Percentiles rank a stretch among this genome's conserved stretches.
These are phyloP conservation scores for Accipiter virgatus DNA, from an alignment of 2,113 vertebrate genomes.

Conservation along the genomic window DNA sequence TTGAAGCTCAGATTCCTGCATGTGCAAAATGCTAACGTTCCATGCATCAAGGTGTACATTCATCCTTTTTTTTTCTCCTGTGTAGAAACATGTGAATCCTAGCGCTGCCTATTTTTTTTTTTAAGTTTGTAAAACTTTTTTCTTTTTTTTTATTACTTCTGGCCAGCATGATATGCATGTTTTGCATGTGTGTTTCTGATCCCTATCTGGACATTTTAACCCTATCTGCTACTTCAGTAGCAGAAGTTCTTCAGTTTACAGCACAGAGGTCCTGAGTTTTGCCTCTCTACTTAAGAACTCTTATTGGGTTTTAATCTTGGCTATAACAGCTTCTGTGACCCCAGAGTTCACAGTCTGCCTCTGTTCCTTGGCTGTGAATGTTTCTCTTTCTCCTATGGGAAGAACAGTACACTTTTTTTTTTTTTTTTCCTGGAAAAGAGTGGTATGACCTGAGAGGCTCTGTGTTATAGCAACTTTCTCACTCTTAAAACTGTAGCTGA, in stretches of 20 bases:
- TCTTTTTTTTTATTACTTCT: neutral
- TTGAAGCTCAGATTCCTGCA: conserved; percentile 1
- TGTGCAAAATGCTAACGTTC: conserved; percentile 12
- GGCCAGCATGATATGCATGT: too few relatives aligned
- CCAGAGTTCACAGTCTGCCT: neutral
- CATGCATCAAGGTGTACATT: neutral
- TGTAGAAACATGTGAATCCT: neutral
- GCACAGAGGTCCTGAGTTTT: neutral
- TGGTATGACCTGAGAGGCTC: neutral
- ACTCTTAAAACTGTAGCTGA: neutral
- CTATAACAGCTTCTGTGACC: neutral
- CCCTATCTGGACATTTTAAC: neutral
- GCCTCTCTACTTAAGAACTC: neutral
- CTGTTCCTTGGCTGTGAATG: neutral
- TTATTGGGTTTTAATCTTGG: neutral
- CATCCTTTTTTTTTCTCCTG: neutral
- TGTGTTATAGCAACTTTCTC: neutral
- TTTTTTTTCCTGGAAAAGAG: neutral
- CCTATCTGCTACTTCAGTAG: neutral
- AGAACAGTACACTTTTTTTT: neutral
- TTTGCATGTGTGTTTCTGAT: neutral
- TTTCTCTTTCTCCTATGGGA: neutral
- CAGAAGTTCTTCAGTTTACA: neutral
- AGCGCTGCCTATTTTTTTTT: neutral
- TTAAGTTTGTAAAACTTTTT: neutral